Base-by-base conservation (phyloP, 2,797 vertebrate genomes). In the Oceanodroma leucorhoa region DNA sequence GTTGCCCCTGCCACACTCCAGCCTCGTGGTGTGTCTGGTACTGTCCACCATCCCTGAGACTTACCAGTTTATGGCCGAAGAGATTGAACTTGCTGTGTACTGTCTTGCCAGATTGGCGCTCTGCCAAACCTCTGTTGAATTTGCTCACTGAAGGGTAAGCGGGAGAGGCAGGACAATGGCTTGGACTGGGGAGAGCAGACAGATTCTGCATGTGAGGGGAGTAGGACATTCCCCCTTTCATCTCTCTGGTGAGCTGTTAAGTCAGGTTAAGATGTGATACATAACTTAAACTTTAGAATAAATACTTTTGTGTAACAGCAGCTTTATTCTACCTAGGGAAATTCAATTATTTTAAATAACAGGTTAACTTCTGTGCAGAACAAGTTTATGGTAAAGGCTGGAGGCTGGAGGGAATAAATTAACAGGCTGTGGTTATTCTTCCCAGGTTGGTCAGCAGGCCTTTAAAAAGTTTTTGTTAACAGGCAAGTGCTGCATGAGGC, bases 111-210 rank as follows among this genome's bases (percentile, higher is more conserved):
- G 30, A 2, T 0, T 38, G 72, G 87, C 2, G 0, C 21, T 72
- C 84, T 51, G 77, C 83, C 90, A 91, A n/a, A n/a, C 46, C n/a
- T 38, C 24, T 54, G 65, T 85, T 90, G 84, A 36, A 19, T 83
- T 72, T 94, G 61, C 19, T 89, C 13, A 9, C 5, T 46, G 66
- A 57, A 50, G 65, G 43, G 9, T 76, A 10, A 61, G 22, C 2
- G 0, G 23, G 46, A 54, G 69, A n/a, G 69, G 36, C 11, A 53
- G 40, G 29, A 53, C 84, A 61, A 24, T 50, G 73, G 62, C 16
- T 69, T 9, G 7, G 30, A 4, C 1, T n/a, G 54, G 27, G 18
- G 38, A 82, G 57, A 36, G 22, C 45, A 16, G 64, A 2, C 22
- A 41, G 69, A 32, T 17, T 62, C 21, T 83, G 8, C 3, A 0